Evolutionary conservation across 2,888 invertebrate genomes (phyloP), one percentile per base, ranked within the genome.

Genomic region (Coleophora deauratella): DNA sequence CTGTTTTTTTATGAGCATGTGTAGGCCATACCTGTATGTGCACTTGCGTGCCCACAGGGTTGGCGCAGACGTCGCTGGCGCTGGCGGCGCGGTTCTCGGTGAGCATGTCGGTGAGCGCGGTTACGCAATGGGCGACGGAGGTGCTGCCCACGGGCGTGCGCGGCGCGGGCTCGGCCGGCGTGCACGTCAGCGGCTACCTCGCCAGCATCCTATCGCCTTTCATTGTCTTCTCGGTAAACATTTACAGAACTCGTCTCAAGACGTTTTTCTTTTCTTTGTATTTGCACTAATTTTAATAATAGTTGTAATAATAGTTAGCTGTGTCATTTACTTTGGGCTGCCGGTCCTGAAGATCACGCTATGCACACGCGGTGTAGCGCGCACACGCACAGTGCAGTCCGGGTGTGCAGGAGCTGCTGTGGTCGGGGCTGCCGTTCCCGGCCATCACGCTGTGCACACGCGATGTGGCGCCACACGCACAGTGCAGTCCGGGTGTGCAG

Each of bases 121-220:
- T 66, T 32, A 75, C 81, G 43, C 84, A 84, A 62, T 82, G 82
- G 84, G 64, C 65, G n/a, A 72, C 84, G 0, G 84, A 84, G 63
- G 56, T 84, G 54, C 55, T 84, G 52, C 84, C 84, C 2, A 84
- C 84, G 0, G 66, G 69, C 0, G 81, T 76, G 45, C 60, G 84
- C 1, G 82, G 80, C 0, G 71, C 79, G 1, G 84, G 78, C 40
- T 72, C 78, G 9, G 73, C 80, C 12, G 55, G 80, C 3, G 52
- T 84, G 9, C 84, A 82, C 57, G 75, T 78, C 60, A 79, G 72
- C 44, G 80, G 80, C 0, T 82, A 73, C 49, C 54, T 79, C 9
- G 72, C 73, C 1, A 65, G 75, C 1, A 57, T 75, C 30, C 44
- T 82, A 2, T 81, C 84, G n/a, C 84, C 84, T 0, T 82, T 74